Conservation (phyloP, 2,797 vertebrate species). For the Lagodon rhomboides region DNA sequence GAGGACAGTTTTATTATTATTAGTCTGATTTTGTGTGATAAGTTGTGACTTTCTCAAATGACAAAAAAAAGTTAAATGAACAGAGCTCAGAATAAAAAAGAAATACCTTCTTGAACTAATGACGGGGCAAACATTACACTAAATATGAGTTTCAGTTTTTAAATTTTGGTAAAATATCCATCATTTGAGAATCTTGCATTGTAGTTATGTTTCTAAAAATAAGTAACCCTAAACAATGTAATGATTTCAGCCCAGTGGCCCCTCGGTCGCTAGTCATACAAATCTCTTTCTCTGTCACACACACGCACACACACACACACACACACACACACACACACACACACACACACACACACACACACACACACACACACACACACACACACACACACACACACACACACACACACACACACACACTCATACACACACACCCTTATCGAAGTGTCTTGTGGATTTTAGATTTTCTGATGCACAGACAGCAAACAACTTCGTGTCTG, state of each 20-base stretch:
- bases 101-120: conserved; percentile 8
- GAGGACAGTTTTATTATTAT: background rate
- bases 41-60: background rate
- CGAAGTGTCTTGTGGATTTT: background rate
- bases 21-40: background rate
- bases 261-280: conserved; percentile 10
- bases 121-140: background rate
- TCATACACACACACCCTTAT: background rate
- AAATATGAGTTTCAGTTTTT: background rate
- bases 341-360: background rate
- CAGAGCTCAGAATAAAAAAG: background rate
- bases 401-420: conserved; percentile 11
- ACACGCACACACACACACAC: background rate
- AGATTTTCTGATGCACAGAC: conserved; percentile 5
- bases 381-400: background rate
- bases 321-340: background rate
- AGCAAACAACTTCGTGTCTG: conserved; percentile 19
- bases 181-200: background rate
- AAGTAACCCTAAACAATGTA: background rate
- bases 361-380: background rate
- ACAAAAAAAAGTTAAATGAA: background rate
- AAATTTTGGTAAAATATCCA: background rate
- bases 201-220: background rate
- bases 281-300: background rate
- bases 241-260: conserved; percentile 15